Evolutionary conservation across 2,797 vertebrate species (phyloP).

Genomic region (Spheniscus humboldti): DNA sequence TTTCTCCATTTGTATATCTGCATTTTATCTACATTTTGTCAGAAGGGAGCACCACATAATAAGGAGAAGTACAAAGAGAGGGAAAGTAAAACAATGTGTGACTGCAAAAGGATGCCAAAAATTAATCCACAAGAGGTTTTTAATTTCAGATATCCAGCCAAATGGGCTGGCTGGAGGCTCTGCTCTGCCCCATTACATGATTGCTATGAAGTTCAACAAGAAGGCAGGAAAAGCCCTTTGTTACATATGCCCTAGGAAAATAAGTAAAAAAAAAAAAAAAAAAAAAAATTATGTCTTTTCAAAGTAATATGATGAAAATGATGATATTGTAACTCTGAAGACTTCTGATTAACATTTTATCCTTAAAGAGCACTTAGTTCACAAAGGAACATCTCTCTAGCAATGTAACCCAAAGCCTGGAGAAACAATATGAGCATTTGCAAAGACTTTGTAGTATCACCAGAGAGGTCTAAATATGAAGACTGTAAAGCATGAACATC

Average conservation of each 20-base stretch:
- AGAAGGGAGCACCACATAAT: neutral
- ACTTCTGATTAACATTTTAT: conserved; percentile 38
- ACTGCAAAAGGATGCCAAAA: neutral
- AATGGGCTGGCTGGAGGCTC: neutral
- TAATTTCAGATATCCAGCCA: neutral
- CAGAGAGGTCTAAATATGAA: neutral
- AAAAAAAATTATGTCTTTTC: neutral
- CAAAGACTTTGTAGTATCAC: conserved; percentile 6
- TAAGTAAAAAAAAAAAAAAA: neutral
- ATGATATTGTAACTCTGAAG: neutral
- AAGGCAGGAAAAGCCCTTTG: neutral
- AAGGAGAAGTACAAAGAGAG: neutral
- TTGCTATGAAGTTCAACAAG: neutral
- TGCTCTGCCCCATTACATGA: neutral
- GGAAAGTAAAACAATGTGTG: neutral
- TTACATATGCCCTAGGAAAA: neutral
- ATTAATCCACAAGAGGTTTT: neutral
- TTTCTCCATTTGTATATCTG: neutral
- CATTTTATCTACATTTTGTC: neutral
- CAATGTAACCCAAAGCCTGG: neutral
- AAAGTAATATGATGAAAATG: neutral
- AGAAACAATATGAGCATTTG: conserved; percentile 6
- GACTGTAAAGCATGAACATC: conserved; percentile 17
- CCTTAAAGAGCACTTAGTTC: conserved; percentile 37
- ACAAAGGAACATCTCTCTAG: neutral